Base-by-base conservation (phyloP, 2,888 invertebrate genomes). In the Acanthosepion lycidas region DNA sequence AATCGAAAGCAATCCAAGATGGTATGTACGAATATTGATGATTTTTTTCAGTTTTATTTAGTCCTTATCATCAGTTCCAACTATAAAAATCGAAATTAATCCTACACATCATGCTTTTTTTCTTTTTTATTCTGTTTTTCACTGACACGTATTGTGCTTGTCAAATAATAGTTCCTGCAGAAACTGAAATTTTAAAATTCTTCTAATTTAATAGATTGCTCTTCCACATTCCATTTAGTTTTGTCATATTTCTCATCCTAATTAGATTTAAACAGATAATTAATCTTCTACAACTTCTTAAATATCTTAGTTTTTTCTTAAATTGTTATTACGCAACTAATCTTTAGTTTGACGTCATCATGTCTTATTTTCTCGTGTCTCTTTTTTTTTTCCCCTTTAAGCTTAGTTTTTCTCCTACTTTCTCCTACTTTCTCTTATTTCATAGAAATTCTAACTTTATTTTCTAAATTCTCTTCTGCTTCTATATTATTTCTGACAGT, bases 1-100 rank as follows among this genome's bases (percentile, higher is more conserved):
- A 95, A 95, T 95, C 94, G 96, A 96, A 96, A 96, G 96, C 96
- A 96, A 97, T 97, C 97, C 96, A 97, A 97, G 95, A 97, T 97
- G 97, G 97, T 97, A 96, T 95, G 97, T 95, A 91, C 92, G 96
- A 96, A 96, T 96, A 42, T 0, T n/a, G 49, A 18, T 12, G 2
- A n/a, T 9, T 33, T 33, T 78, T 92, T n/a, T 64, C 64, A 64
- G 94, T 94, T 93, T 95, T 92, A 64, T 92, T 51, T 59, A 12
- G 12, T 78, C 78, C n/a, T n/a, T n/a, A n/a, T 78, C n/a, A 15
- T 33, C 9, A 15, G 78, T 5, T 78, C 15, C n/a, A n/a, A n/a
- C 33, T 33, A 78, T 9, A n/a, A 23, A 9, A 78, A 18, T n/a
- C n/a, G 18, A 78, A 78, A 78, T 78, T 78, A 15, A 78, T 33